Evolutionary conservation across 92 coral and sea anemone genomes (phyloP), one percentile per base, ranked within the genome.

Genomic region (Porites evermanni): DNA sequence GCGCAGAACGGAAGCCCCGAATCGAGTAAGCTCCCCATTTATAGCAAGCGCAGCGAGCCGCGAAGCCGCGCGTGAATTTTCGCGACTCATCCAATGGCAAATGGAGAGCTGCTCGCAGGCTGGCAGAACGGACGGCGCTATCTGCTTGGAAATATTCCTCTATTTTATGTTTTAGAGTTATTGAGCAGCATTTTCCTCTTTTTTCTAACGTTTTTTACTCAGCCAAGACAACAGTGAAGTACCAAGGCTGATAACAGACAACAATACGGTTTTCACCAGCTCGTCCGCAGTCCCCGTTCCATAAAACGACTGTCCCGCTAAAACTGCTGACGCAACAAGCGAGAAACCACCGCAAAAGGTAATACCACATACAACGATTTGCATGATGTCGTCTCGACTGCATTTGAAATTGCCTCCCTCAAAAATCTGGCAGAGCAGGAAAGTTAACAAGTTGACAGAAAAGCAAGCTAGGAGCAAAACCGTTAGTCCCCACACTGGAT

Each of bases 261-360:
- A 71, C 75, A 71, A 6, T 12, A 32, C 54, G 8, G 75, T 71
- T 71, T 44, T 71, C 20, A 71, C 14, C 9, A 71, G 2, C 17
- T 71, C 75, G 10, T 71, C 75, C 6, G 75, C 75, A 44, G 75
- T 71, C 56, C 12, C 75, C 16, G 26, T 71, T 44, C 23, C 75
- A 44, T 32, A 17, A 21, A 71, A 71, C 29, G 75, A 71, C 58
- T 71, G 75, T 6, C 75, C 75, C 7, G 75, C 75, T 7, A 44
- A 71, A 16, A 71, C 75, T 21, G 75, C 56, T 44, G 19, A 38
- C 9, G 47, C 51, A 16, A 17, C 24, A 71, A 71, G 54, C 10
- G 20, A 44, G 18, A n/a, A 14, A 12, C 44, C 54, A 44, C 75
- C 56, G 4, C n/a, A 38, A 44, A 32, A 71, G 10, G 7, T 2